Conservation (phyloP, 37 sponge, comb jelly and placozoan species). For the Agelas oroides region DNA sequence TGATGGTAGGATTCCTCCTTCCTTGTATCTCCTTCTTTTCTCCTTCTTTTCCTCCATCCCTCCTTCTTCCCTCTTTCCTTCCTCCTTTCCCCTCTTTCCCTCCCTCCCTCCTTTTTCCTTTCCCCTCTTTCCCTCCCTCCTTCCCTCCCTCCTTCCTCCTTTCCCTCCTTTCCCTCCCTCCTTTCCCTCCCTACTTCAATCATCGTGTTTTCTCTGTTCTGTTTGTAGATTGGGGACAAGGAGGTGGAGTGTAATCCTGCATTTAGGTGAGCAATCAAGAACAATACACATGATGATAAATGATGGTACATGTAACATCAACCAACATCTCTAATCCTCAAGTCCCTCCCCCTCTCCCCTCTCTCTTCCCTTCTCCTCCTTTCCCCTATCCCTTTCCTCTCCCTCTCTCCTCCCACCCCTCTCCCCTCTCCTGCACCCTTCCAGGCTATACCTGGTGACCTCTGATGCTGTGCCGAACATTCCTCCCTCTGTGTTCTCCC, state of each 20-base stretch:
- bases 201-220: slow-evolving; percentile 25
- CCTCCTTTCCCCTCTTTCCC: no score
- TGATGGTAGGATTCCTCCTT: slow-evolving; percentile 40
- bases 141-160: no score
- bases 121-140: no score
- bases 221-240: slow-evolving; percentile 55
- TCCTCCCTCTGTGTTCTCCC: slow-evolving; percentile 1
- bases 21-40: no score
- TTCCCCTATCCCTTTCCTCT: neutral
- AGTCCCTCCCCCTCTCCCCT: no score
- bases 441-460: slow-evolving; percentile 1
- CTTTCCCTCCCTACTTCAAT: slow-evolving; percentile 31
- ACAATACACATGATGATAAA: no score
- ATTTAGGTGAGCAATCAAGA: slow-evolving; percentile 52
- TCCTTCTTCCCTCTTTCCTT: no score
- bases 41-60: no score
- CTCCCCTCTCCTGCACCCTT: neutral
- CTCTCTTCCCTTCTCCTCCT: neutral
- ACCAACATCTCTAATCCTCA: no score
- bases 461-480: neutral
- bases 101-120: no score
- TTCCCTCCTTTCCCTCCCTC: no score
- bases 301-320: neutral
- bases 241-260: slow-evolving; percentile 71
- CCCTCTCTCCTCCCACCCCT: neutral